These are phyloP conservation scores for Gavialis gangeticus DNA, from an alignment of 2,113 vertebrate species.

Conservation along the genomic window DNA sequence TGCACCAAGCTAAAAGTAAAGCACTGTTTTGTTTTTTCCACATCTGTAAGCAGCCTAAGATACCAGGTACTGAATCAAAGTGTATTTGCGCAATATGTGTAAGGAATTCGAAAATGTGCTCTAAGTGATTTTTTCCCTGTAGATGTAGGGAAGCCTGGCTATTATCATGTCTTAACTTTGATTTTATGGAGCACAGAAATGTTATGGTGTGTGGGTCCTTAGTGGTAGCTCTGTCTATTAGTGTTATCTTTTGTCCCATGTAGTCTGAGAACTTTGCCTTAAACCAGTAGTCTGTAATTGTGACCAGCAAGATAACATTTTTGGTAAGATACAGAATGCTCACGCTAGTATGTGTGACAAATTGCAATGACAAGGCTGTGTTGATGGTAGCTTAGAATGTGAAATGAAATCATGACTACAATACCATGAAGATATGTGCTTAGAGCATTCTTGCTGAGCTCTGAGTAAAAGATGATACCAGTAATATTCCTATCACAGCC, in stretches of 20 bases:
- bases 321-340: constrained; percentile 52
- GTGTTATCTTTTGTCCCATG: constrained; percentile 57
- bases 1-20: too few species aligned
- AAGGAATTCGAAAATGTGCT: background rate
- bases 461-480: constrained; percentile 32
- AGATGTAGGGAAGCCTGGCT: background rate
- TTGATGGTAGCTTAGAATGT: constrained; percentile 71
- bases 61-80: background rate
- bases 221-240: constrained; percentile 57
- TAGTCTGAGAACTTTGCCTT: constrained; percentile 61
- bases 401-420: constrained; percentile 66
- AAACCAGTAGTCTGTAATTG: constrained; percentile 56
- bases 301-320: constrained; percentile 67
- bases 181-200: constrained; percentile 10
- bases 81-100: background rate
- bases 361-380: constrained; percentile 73
- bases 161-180: background rate
- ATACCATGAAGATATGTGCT: constrained; percentile 58
- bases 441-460: constrained; percentile 39
- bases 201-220: background rate
- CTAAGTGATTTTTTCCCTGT: background rate
- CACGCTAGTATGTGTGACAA: constrained; percentile 56
- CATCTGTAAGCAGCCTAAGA: background rate
- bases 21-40: too few species aligned
- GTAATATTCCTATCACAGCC: constrained; percentile 19